phyloP scores from a whole-genome alignment of 2,888 invertebrate genomes.

The Lysandra bellargus region DNA sequence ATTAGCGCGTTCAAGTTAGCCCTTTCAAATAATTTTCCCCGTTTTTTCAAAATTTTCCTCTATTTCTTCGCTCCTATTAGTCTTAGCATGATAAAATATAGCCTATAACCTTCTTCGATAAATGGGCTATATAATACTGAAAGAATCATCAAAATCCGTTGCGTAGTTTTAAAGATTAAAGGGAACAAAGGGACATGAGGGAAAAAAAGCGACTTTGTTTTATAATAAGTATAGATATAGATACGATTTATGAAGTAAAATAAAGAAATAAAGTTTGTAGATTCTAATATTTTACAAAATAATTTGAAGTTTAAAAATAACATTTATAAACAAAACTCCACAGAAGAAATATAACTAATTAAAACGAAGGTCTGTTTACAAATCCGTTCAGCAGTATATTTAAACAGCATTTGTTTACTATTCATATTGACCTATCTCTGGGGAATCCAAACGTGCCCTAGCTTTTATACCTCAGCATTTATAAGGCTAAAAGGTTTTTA shows the following conservation, averaged over 20 bases:
- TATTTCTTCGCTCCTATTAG: too few relatives aligned
- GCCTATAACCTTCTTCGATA: too few relatives aligned
- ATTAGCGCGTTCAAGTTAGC: too few relatives aligned
- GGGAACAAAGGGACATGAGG: too few relatives aligned
- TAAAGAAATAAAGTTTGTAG: background rate
- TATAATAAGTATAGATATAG: too few relatives aligned
- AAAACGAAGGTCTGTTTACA: background rate
- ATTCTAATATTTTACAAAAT: background rate
- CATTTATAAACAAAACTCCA: background rate
- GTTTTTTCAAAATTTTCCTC: too few relatives aligned
- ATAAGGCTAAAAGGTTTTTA: background rate
- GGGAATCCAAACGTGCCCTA: background rate
- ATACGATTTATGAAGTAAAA: background rate
- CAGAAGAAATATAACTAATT: background rate
- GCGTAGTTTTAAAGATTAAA: too few relatives aligned
- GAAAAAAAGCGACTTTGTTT: too few relatives aligned
- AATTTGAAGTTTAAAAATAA: background rate
- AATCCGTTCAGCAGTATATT: background rate
- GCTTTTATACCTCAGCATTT: slow-evolving; percentile 9
- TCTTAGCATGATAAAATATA: too few relatives aligned
- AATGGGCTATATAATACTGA: too few relatives aligned
- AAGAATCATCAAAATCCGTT: too few relatives aligned
- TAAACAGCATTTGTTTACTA: slow-evolving; percentile 7
- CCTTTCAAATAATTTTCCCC: too few relatives aligned
- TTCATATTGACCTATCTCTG: slow-evolving; percentile 4